Evolutionary conservation across 2,797 vertebrate species (phyloP).

Genomic region (Crenuchus spilurus): DNA sequence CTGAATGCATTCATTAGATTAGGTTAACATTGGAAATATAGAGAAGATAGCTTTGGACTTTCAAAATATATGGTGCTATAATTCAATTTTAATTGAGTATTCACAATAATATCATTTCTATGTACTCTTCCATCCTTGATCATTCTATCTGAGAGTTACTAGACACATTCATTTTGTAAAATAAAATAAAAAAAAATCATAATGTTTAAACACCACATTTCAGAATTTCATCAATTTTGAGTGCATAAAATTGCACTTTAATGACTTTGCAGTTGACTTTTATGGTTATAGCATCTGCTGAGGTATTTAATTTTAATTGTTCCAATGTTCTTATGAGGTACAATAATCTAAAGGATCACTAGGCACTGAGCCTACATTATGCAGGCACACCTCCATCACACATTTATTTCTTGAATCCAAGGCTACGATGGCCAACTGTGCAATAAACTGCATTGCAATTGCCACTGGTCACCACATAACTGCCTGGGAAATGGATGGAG

Average conservation of each 20-base stretch:
- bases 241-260: background rate
- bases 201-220: background rate
- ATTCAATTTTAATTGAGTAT: too few species aligned
- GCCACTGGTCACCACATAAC: background rate
- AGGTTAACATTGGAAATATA: too few species aligned
- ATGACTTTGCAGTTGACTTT: background rate
- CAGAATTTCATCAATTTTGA: background rate
- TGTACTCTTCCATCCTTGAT: too few species aligned
- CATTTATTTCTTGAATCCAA: background rate
- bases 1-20: too few species aligned
- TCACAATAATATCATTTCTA: too few species aligned
- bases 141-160: too few species aligned
- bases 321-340: background rate
- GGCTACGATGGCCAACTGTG: background rate
- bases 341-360: background rate
- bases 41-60: too few species aligned
- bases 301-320: constrained; percentile 15
- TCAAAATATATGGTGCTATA: too few species aligned
- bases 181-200: too few species aligned
- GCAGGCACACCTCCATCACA: background rate
- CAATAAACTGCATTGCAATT: background rate
- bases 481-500: background rate
- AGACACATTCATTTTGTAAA: too few species aligned
- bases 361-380: background rate
- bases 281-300: constrained; percentile 36